Conservation (phyloP, 2,797 vertebrate genomes). For the Melanotaenia nigrans region DNA sequence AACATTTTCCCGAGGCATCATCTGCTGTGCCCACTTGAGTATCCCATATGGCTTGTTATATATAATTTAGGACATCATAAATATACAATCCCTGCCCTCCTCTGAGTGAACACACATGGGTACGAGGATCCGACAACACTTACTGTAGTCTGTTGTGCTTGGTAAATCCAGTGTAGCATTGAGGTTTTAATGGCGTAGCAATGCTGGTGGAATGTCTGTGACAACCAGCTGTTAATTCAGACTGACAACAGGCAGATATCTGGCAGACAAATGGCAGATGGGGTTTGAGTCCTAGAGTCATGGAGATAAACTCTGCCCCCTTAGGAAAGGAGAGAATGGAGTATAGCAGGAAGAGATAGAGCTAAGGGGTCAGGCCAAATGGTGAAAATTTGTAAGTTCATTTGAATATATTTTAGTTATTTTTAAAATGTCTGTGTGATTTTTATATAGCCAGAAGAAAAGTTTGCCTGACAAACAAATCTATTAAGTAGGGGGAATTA, state of each 20-base stretch:
- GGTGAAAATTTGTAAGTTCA: slow-evolving; percentile 16
- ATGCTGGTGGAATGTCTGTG: slow-evolving; percentile 55
- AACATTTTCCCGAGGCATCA: slow-evolving; percentile 68
- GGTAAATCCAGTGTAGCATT: slow-evolving; percentile 55
- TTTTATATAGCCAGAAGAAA: background rate
- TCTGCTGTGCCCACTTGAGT: slow-evolving; percentile 66
- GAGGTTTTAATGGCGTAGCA: slow-evolving; percentile 58
- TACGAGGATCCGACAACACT: slow-evolving; percentile 45
- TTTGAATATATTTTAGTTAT: slow-evolving; percentile 14
- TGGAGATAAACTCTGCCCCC: slow-evolving; percentile 63
- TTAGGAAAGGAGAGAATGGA: slow-evolving; percentile 35
- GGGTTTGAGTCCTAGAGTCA: slow-evolving; percentile 55
- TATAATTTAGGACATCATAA: slow-evolving; percentile 80
- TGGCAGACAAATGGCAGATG: slow-evolving; percentile 66
- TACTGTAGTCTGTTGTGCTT: slow-evolving; percentile 55
- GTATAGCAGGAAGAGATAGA: slow-evolving; percentile 22
- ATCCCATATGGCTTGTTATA: slow-evolving; percentile 75
- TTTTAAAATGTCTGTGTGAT: slow-evolving; percentile 8
- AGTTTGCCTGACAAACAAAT: background rate
- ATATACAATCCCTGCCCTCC: slow-evolving; percentile 69
- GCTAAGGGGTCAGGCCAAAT: slow-evolving; percentile 3
- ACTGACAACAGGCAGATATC: slow-evolving; percentile 67
- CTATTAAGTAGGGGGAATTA: background rate
- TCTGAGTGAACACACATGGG: slow-evolving; percentile 46
- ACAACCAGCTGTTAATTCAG: slow-evolving; percentile 74